Evolutionary conservation across 2,888 invertebrate genomes (phyloP).

Genomic region (Habrosyne pyritoides): DNA sequence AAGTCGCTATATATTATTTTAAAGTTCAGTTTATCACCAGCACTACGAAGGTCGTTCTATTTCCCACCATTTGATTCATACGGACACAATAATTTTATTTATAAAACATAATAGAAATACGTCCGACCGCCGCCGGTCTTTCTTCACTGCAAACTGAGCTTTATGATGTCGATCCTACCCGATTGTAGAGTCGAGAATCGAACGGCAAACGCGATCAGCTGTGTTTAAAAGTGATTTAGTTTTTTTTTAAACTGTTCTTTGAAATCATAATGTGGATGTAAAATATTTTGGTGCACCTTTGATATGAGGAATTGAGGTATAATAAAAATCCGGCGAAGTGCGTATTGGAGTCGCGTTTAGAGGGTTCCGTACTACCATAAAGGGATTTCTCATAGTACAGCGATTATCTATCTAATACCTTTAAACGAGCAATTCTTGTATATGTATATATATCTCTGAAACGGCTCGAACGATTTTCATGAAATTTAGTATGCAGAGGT

Average conservation of each 20-base stretch:
- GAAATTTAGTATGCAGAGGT: no score
- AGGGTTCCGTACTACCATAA: no score
- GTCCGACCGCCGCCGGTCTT: not conserved
- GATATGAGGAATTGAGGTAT: no score
- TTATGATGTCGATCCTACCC: not conserved
- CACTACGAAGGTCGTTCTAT: not conserved
- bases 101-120: not conserved
- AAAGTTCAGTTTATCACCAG: not conserved
- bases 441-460: no score
- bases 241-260: not conserved
- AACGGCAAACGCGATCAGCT: not conserved
- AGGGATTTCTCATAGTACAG: no score
- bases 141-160: not conserved
- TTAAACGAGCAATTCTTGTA: no score
- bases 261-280: not conserved
- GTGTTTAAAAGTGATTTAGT: not conserved
- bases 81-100: slow-evolving; percentile 7
- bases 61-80: slow-evolving; percentile 2
- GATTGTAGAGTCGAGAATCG: not conserved
- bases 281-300: not conserved
- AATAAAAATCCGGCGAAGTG: no score
- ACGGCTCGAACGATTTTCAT: no score
- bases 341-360: no score
- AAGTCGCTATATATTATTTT: not conserved
- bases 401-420: no score